Conservation (phyloP, 1,140 invertebrate genomes). For the Orussus abietinus region DNA sequence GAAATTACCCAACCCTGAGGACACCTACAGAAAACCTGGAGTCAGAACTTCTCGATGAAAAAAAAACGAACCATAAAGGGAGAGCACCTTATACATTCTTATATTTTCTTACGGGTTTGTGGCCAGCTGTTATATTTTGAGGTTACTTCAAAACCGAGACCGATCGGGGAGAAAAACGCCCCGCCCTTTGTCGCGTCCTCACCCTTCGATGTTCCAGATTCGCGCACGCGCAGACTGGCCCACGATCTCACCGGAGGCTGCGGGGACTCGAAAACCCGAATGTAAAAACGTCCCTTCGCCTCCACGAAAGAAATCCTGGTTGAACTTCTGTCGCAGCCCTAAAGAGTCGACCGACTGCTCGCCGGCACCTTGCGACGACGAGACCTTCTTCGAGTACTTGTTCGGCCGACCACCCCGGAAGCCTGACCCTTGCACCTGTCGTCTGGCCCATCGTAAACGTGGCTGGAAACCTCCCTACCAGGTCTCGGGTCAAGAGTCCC, state of each 20-base stretch:
- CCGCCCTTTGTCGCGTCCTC: background rate
- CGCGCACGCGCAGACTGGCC: background rate
- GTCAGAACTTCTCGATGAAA: too few relatives aligned
- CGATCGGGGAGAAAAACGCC: too few relatives aligned
- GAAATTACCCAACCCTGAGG: too few relatives aligned
- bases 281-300: too few relatives aligned
- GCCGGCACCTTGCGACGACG: background rate
- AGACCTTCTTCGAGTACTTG: slow-evolving; percentile 15
- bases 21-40: too few relatives aligned
- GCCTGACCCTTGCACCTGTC: slow-evolving; percentile 12
- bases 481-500: too few relatives aligned
- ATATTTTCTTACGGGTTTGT: too few relatives aligned
- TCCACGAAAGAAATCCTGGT: background rate
- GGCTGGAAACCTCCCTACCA: too few relatives aligned
- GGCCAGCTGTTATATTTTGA: too few relatives aligned
- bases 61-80: too few relatives aligned
- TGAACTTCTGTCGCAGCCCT: background rate
- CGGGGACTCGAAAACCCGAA: slow-evolving; percentile 6
- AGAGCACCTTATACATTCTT: too few relatives aligned
- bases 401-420: slow-evolving; percentile 14
- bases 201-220: background rate
- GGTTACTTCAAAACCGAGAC: too few relatives aligned
- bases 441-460: background rate
- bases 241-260: slow-evolving; percentile 14
- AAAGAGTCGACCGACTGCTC: slow-evolving; percentile 14